phyloP scores from a whole-genome alignment of 1,140 invertebrate species.

The Telenomus remus region DNA sequence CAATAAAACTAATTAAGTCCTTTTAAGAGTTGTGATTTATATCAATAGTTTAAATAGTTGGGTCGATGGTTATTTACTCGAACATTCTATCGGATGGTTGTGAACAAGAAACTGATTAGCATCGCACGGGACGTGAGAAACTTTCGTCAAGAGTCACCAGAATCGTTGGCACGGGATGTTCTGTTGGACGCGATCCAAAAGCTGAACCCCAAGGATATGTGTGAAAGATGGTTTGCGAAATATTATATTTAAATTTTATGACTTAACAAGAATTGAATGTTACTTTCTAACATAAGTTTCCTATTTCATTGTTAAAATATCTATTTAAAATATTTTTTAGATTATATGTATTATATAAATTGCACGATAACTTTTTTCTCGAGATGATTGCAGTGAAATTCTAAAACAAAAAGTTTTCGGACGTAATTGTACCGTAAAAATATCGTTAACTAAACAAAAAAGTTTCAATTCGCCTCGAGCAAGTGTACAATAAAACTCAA shows the following conservation, averaged over 20 bases:
- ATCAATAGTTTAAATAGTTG: neutral
- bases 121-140: conserved; percentile 56
- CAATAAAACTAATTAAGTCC: too few relatives aligned
- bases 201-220: conserved; percentile 51
- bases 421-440: too few relatives aligned
- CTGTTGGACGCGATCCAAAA: conserved; percentile 64
- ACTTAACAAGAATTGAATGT: conserved; percentile 30
- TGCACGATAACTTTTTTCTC: too few relatives aligned
- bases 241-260: conserved; percentile 60
- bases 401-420: too few relatives aligned
- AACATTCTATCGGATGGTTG: conserved; percentile 37
- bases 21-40: too few relatives aligned
- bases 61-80: conserved; percentile 27
- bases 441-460: too few relatives aligned
- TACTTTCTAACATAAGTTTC: conserved; percentile 22
- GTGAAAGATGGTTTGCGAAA: conserved; percentile 62
- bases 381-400: too few relatives aligned
- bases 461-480: neutral
- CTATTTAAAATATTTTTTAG: too few relatives aligned
- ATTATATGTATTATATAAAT: too few relatives aligned
- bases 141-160: conserved; percentile 55
- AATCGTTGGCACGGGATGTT: conserved; percentile 58
- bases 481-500: too few relatives aligned
- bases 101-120: conserved; percentile 59
- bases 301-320: neutral